Conservation (phyloP, 2,888 invertebrate genomes). For the Argyresthia goedartella region DNA sequence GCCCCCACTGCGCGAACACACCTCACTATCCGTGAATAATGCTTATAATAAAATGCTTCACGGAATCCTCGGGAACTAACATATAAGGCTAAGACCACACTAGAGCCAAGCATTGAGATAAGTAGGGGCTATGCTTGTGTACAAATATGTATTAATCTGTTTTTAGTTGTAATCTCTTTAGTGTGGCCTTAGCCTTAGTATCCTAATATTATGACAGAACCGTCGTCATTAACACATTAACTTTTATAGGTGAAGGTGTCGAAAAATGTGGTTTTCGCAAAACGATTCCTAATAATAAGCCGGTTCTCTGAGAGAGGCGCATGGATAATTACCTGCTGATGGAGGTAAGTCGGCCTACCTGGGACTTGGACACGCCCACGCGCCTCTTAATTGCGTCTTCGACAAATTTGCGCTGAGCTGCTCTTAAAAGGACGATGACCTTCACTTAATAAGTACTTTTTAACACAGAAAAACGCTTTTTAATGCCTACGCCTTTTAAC, state of each 20-base stretch:
- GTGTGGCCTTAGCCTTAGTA: too few relatives aligned
- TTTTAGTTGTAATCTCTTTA: too few relatives aligned
- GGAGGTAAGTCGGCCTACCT: slow-evolving; percentile 23
- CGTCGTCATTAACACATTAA: too few relatives aligned
- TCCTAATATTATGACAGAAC: too few relatives aligned
- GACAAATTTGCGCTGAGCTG: slow-evolving; percentile 37
- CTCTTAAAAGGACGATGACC: slow-evolving; percentile 35
- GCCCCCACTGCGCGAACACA: slow-evolving; percentile 47
- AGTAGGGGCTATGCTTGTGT: too few relatives aligned
- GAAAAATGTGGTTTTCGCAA: slow-evolving; percentile 29
- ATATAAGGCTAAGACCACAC: too few relatives aligned
- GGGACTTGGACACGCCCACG: slow-evolving; percentile 18
- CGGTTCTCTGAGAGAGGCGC: slow-evolving; percentile 40
- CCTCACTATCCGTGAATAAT: slow-evolving; percentile 59
- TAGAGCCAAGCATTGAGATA: too few relatives aligned
- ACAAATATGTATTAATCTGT: too few relatives aligned
- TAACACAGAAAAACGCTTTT: too few relatives aligned
- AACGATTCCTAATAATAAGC: slow-evolving; percentile 43
- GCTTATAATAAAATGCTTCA: slow-evolving; percentile 58
- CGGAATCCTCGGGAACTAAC: slow-evolving; percentile 30
- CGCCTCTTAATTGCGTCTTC: slow-evolving; percentile 43
- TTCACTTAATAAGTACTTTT: background rate
- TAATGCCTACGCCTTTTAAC: too few relatives aligned
- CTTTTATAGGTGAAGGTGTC: too few relatives aligned
- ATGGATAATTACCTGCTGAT: slow-evolving; percentile 52